These are phyloP conservation scores for Sipha maydis DNA, from an alignment of 2,888 invertebrate species.

Conservation along the genomic window DNA sequence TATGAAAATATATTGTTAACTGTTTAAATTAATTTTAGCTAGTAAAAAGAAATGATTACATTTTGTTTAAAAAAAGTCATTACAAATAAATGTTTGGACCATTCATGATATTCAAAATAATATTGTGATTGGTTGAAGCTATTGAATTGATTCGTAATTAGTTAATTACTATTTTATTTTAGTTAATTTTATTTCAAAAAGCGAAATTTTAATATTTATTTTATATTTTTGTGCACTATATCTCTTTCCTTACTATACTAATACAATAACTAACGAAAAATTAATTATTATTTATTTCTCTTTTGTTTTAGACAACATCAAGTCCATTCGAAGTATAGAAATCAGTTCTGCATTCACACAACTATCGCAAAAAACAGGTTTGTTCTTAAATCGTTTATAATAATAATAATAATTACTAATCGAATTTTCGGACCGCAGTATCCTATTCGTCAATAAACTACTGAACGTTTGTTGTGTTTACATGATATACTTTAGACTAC, in stretches of 20 bases:
- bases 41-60: too few species aligned
- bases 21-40: not conserved
- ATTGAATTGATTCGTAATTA: not conserved
- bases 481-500: conserved; percentile 7
- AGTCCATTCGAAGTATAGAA: conserved; percentile 69
- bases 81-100: too few species aligned
- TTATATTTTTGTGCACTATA: not conserved
- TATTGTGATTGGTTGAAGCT: not conserved
- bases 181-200: not conserved
- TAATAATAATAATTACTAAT: conserved; percentile 23
- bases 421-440: not conserved
- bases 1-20: not conserved
- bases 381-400: conserved; percentile 47
- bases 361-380: conserved; percentile 68
- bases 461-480: not conserved
- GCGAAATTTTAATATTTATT: too few species aligned
- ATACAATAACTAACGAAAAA: too few species aligned
- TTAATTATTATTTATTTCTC: conserved; percentile 42
- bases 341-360: conserved; percentile 69
- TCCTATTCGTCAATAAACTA: not conserved
- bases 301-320: conserved; percentile 70
- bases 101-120: not conserved
- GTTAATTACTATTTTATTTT: not conserved
- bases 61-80: not conserved
- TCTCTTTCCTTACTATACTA: too few species aligned